Percentiles rank a stretch among this genome's conserved stretches.
These are phyloP conservation scores for Archocentrus centrarchus DNA, from an alignment of 2,113 vertebrate species.

Conservation along the genomic window DNA sequence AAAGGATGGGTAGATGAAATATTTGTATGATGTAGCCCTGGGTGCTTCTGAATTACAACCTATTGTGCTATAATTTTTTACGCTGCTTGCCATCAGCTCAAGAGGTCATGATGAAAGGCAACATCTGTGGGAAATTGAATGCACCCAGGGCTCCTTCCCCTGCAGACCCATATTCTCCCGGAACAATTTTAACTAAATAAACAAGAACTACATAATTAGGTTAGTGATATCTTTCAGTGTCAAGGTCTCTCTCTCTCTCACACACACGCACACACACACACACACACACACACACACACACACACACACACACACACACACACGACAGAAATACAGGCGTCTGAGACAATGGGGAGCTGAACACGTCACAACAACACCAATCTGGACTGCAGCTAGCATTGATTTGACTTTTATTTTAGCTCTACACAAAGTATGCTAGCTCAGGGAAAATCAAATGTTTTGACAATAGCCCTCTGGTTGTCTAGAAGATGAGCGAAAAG, in stretches of 20 bases:
- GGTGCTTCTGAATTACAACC: constrained; percentile 24
- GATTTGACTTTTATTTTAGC: constrained; percentile 11
- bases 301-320: constrained; percentile 26
- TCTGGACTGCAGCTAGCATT: constrained; percentile 28
- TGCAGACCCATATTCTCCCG: constrained; percentile 17
- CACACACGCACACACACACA: constrained; percentile 15
- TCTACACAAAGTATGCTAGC: background rate
- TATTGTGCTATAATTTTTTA: constrained; percentile 34
- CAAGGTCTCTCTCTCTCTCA: constrained; percentile 34
- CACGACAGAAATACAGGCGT: constrained; percentile 15
- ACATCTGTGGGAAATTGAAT: constrained; percentile 37
- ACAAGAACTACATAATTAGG: constrained; percentile 54
- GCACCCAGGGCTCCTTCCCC: constrained; percentile 11
- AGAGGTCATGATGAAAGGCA: constrained; percentile 50
- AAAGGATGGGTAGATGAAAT: constrained; percentile 5
- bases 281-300: constrained; percentile 25
- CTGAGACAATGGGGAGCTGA: constrained; percentile 10
- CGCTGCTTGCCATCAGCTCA: constrained; percentile 35
- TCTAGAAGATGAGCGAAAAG: background rate
- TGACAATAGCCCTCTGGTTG: background rate
- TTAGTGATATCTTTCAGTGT: constrained; percentile 40
- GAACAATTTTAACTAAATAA: constrained; percentile 50
- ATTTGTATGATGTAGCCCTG: constrained; percentile 2
- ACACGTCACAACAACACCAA: constrained; percentile 15
- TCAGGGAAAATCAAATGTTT: constrained; percentile 9